Conservation (phyloP, 2,113 vertebrate genomes). For the Podarcis cretensis region DNA sequence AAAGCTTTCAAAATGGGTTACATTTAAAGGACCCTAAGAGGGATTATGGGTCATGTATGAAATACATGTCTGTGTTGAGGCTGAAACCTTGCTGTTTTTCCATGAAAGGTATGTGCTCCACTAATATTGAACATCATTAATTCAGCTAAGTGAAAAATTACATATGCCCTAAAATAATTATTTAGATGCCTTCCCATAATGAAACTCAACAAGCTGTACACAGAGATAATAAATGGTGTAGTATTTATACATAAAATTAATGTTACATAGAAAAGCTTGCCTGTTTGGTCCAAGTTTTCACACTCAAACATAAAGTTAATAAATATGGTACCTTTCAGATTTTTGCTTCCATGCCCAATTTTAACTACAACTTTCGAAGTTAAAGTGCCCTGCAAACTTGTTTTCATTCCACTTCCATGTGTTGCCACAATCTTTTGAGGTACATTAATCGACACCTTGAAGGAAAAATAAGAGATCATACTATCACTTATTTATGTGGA, state of each 20-base stretch:
- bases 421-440: constrained; percentile 75
- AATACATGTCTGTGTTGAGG: neutral
- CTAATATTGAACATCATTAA: neutral
- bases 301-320: neutral
- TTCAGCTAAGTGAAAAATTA: neutral
- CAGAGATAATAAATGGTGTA: neutral
- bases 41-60: neutral
- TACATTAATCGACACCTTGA: constrained; percentile 78
- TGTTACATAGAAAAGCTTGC: neutral
- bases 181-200: neutral
- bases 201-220: neutral
- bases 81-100: neutral
- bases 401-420: constrained; percentile 61
- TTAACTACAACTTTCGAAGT: constrained; percentile 81
- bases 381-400: constrained; percentile 65
- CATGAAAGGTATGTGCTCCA: neutral
- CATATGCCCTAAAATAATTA: neutral
- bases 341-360: constrained; percentile 82
- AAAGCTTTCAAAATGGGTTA: neutral
- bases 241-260: neutral
- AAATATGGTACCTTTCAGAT: constrained; percentile 83
- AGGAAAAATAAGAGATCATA: constrained; percentile 2
- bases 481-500: neutral
- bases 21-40: neutral
- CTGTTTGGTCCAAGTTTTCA: neutral